These are phyloP conservation scores for Benitochromis conjunctus DNA, from an alignment of 2,113 vertebrate species.

Conservation along the genomic window DNA sequence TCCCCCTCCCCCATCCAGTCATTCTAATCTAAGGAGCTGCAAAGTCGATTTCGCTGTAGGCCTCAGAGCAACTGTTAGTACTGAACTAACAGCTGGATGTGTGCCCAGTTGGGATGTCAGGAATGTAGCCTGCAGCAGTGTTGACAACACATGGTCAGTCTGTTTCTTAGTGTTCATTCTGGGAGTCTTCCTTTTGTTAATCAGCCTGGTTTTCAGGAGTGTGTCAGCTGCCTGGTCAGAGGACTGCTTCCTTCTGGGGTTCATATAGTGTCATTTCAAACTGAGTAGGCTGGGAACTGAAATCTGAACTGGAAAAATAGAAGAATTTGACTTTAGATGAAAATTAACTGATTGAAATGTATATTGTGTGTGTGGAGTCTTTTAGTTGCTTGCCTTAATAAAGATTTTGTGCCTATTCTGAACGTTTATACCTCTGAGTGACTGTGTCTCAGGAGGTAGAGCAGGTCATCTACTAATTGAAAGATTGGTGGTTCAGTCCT, in stretches of 20 bases:
- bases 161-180: conserved; percentile 45
- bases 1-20: neutral
- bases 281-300: neutral
- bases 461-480: neutral
- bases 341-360: neutral
- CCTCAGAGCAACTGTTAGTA: conserved; percentile 39
- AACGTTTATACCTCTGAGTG: neutral
- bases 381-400: neutral
- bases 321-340: neutral
- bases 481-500: neutral
- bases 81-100: conserved; percentile 45
- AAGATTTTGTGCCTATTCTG: neutral
- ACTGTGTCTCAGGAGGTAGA: neutral
- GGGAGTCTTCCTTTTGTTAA: conserved; percentile 42
- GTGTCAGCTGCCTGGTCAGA: conserved; percentile 68
- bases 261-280: conserved; percentile 9
- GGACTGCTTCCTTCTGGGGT: conserved; percentile 41
- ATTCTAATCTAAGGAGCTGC: conserved; percentile 25
- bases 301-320: neutral
- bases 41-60: conserved; percentile 37
- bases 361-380: neutral
- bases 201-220: conserved; percentile 62
- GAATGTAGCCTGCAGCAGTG: conserved; percentile 57
- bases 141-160: conserved; percentile 58
- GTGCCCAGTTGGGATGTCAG: conserved; percentile 42